Conservation (phyloP, 2,888 invertebrate species). For the Ptychoptera contaminata region DNA sequence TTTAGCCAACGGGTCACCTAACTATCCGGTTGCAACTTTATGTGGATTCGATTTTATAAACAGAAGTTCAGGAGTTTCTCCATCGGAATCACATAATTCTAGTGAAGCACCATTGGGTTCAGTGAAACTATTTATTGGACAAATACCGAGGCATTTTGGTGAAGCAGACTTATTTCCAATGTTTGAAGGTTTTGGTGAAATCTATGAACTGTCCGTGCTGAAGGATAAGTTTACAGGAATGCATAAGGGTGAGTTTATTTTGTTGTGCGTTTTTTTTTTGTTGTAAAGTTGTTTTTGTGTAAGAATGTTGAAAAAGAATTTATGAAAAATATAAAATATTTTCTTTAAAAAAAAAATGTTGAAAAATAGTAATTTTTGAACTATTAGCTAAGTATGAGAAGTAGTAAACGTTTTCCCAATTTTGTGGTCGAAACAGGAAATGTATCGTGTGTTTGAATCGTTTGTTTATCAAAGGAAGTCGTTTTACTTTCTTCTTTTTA, state of each 20-base stretch:
- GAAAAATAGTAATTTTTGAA: too few relatives aligned
- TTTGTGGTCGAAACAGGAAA: too few relatives aligned
- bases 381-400: too few relatives aligned
- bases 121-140: constrained; percentile 82
- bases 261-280: too few relatives aligned
- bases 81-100: neutral
- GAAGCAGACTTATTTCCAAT: constrained; percentile 77
- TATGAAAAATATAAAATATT: too few relatives aligned
- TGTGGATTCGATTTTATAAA: neutral
- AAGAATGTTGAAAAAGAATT: too few relatives aligned
- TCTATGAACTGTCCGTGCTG: constrained; percentile 85
- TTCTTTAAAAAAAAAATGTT: too few relatives aligned
- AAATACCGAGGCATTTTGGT: constrained; percentile 79
- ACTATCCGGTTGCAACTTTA: neutral
- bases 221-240: constrained; percentile 91
- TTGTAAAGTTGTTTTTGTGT: too few relatives aligned
- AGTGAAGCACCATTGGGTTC: constrained; percentile 31
- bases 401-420: too few relatives aligned
- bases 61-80: neutral
- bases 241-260: constrained; percentile 66
- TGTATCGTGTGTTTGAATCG: too few relatives aligned
- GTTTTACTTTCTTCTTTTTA: too few relatives aligned
- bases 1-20: neutral
- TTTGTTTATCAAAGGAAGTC: too few relatives aligned
- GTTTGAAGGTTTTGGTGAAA: constrained; percentile 85